Evolutionary conservation across 2,797 vertebrate species (phyloP).

Genomic region (Chelmon rostratus): DNA sequence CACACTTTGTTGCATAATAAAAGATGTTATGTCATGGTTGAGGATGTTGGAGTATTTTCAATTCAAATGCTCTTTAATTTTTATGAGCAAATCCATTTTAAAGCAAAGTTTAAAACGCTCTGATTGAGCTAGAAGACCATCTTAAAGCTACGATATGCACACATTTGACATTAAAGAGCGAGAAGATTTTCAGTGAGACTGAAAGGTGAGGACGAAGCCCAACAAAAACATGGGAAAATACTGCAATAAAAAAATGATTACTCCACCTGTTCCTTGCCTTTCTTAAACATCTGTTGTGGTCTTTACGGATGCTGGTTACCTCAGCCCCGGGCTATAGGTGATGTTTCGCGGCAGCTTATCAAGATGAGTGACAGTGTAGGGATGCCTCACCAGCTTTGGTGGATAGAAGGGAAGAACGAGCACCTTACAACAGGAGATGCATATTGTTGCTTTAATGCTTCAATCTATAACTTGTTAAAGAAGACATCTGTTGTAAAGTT

Average conservation of each 20-base stretch:
- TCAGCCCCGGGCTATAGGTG: conserved; percentile 28
- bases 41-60: not conserved
- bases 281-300: conserved; percentile 27
- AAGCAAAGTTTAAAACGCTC: not conserved
- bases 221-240: conserved; percentile 1
- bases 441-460: conserved; percentile 23
- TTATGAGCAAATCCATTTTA: not conserved
- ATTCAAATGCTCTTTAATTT: conserved; percentile 4
- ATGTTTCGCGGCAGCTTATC: conserved; percentile 43
- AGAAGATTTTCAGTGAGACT: not conserved
- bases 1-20: conserved; percentile 21
- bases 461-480: conserved; percentile 10
- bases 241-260: not conserved
- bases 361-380: conserved; percentile 44
- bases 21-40: not conserved
- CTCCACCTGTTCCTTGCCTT: not conserved
- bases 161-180: not conserved
- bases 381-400: conserved; percentile 15
- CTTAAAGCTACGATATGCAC: not conserved
- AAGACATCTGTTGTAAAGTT: conserved; percentile 26
- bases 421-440: not conserved
- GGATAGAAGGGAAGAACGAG: not conserved
- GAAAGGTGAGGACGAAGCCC: conserved; percentile 9
- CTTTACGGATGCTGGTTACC: conserved; percentile 29
- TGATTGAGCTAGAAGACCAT: not conserved